These are phyloP conservation scores for Chaunax sp. DNA, from an alignment of 2,797 vertebrate genomes.

Conservation along the genomic window DNA sequence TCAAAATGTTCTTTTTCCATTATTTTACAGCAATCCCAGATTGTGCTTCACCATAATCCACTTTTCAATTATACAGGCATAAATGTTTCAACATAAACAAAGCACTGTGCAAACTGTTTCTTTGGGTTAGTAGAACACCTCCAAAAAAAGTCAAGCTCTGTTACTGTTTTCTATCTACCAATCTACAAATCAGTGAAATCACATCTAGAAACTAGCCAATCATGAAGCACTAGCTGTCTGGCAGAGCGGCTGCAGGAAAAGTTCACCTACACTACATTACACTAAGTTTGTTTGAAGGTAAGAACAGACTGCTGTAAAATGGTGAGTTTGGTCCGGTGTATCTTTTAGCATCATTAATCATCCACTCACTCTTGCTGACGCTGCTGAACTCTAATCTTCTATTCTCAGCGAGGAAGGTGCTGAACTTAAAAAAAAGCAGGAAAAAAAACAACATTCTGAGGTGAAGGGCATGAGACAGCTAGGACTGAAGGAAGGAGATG, in stretches of 20 bases:
- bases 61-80: conserved; percentile 20
- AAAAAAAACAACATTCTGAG: conserved; percentile 48
- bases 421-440: conserved; percentile 32
- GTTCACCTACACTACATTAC: conserved; percentile 25
- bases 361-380: conserved; percentile 42
- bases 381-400: conserved; percentile 49
- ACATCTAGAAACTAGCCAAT: conserved; percentile 39
- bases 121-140: conserved; percentile 78
- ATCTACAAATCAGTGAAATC: conserved; percentile 29
- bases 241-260: conserved; percentile 40
- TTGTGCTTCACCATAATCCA: conserved; percentile 33
- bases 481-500: conserved; percentile 88
- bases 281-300: conserved; percentile 38
- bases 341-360: conserved; percentile 45
- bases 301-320: conserved; percentile 44
- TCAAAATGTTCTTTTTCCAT: conserved; percentile 5
- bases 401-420: conserved; percentile 13
- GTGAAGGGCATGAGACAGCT: conserved; percentile 51
- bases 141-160: conserved; percentile 45
- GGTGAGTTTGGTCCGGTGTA: conserved; percentile 71
- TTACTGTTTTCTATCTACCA: conserved; percentile 5
- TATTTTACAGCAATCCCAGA: conserved; percentile 7
- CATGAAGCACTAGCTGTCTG: conserved; percentile 39
- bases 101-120: conserved; percentile 70
- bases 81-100: conserved; percentile 34